Base-by-base conservation (phyloP, 2,113 vertebrate species). In the Xiphophorus hellerii region DNA sequence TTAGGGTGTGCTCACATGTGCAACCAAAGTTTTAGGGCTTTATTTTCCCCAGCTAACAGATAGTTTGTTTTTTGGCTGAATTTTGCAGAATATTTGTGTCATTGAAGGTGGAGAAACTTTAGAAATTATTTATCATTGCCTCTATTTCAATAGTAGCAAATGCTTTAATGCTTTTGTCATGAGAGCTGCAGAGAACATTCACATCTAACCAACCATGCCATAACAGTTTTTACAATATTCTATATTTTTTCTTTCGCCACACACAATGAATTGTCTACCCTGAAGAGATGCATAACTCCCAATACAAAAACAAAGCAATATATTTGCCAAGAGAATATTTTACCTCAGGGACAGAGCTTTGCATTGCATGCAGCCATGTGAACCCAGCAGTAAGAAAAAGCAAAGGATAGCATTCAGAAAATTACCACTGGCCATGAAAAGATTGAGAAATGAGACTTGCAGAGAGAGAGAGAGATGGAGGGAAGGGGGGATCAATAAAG, bases 401-500 rank as follows among this genome's bases (percentile, higher is more conserved):
- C 66, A 51, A 54, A 70, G 73, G 66, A 69, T 67, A 86, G 69
- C 68, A 66, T 54, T 62, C 48, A 73, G 76, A 74, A 85, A 86
- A 90, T 85, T 73, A 85, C 75, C 77, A 28, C 35, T 54, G 62
- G 69, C 62, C 33, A 79, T 81, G 68, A 84, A 85, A 82, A 78
- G 75, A 76, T 54, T 30, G 37, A 76, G 65, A 85, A 84, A 81
- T 78, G 31, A 89, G 66, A 66, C 37, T 0, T 20, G 69, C 75
- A 80, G 70, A 71, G 1, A 22, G 62, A 74, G 60, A 71, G 0
- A 22, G 65, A 74, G 60, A 61, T 2, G 30, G 37, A 14, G n/a
- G 68, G 66, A 37, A 42, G 60, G 30, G 31, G 60, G 31, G 71
- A 91, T 93, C 92, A 89, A 93, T 94, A 91, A 83, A 84, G 87